phyloP scores from a whole-genome alignment of 2,113 vertebrate genomes.

The Sclerurus mexicanus region DNA sequence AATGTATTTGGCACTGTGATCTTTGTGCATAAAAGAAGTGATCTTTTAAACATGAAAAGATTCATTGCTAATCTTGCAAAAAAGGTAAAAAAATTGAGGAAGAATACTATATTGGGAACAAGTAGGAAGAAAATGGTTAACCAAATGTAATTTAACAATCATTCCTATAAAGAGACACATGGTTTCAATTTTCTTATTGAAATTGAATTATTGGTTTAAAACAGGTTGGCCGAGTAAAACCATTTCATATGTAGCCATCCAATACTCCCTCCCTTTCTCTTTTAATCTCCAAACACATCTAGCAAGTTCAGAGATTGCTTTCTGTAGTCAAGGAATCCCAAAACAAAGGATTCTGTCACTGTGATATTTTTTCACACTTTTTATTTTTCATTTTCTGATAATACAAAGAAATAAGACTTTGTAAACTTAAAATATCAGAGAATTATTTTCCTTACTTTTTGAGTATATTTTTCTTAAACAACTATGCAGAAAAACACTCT shows the following conservation, averaged over 20 bases:
- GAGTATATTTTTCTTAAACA: neutral
- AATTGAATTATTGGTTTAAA: slow-evolving; percentile 20
- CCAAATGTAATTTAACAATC: neutral
- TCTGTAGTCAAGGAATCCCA: neutral
- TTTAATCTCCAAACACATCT: neutral
- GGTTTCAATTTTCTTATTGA: slow-evolving; percentile 19
- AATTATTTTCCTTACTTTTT: neutral
- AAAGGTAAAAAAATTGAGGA: neutral
- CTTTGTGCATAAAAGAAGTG: slow-evolving; percentile 28
- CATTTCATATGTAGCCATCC: neutral
- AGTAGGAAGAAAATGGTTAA: slow-evolving; percentile 27
- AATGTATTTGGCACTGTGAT: neutral
- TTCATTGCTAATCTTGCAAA: neutral
- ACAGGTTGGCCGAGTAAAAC: slow-evolving; percentile 16
- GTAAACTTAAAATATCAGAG: neutral
- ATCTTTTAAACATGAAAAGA: slow-evolving; percentile 30
- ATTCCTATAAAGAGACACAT: neutral
- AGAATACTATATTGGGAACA: neutral
- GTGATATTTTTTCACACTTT: neutral
- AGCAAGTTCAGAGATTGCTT: neutral
- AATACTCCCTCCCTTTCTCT: neutral
- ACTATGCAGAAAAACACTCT: neutral
- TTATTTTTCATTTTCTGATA: neutral
- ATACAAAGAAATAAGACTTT: neutral
- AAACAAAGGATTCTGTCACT: neutral